Percentiles rank a stretch among this genome's conserved stretches.
phyloP scores from a whole-genome alignment of 2,113 vertebrate genomes.

The Stegostoma tigrinum region DNA sequence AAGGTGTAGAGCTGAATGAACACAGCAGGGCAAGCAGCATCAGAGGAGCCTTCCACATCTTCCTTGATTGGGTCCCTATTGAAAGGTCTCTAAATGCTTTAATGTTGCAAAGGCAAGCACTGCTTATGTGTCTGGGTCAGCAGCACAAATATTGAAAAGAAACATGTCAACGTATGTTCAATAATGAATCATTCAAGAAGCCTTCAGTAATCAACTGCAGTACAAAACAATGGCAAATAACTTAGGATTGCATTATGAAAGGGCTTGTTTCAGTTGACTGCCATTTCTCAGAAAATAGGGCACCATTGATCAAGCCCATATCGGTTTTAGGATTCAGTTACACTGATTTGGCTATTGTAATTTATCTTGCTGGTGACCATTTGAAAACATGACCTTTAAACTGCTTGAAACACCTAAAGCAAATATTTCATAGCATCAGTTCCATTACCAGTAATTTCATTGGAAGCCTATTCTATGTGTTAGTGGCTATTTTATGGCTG shows the following conservation, averaged over 20 bases:
- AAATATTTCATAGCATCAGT: not conserved
- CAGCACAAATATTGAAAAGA: not conserved
- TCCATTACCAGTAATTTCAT: not conserved
- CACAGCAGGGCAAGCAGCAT: no score
- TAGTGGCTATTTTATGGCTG: not conserved
- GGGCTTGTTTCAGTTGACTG: not conserved
- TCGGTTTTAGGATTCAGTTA: not conserved
- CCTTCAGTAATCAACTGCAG: not conserved
- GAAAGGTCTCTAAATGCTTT: not conserved
- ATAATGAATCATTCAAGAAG: not conserved
- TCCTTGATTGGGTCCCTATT: not conserved
- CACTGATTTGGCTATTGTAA: not conserved
- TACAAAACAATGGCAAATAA: not conserved
- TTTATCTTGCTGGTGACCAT: not conserved
- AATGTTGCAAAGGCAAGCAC: not conserved
- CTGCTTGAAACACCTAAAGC: not conserved
- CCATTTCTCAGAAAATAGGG: not conserved
- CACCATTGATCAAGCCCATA: not conserved
- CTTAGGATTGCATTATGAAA: not conserved
- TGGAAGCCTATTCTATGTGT: not conserved
- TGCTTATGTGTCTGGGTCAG: not conserved
- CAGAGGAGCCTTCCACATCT: no score
- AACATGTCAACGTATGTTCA: not conserved
- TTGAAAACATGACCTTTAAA: not conserved
- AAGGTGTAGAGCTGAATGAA: no score